phyloP scores from a whole-genome alignment of 2,113 vertebrate genomes.

The Rhombomys opimus region DNA sequence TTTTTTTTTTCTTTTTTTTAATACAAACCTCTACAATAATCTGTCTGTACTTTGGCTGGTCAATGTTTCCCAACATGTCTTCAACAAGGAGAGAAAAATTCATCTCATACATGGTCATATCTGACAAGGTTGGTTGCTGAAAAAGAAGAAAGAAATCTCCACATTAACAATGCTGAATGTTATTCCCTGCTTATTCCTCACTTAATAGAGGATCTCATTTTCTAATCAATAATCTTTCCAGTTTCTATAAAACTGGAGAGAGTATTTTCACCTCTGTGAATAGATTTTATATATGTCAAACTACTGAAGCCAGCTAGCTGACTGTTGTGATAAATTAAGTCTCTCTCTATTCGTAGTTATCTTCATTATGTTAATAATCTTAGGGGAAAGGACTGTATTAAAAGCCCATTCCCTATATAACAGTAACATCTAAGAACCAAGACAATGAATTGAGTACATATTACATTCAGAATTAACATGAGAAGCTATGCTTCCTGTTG shows the following conservation, averaged over 20 bases:
- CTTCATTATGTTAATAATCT: constrained; percentile 16
- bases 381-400: constrained; percentile 17
- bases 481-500: neutral
- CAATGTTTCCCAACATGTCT: constrained; percentile 95
- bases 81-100: constrained; percentile 99
- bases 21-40: constrained; percentile 95
- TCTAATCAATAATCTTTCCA: constrained; percentile 47
- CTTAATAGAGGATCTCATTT: constrained; percentile 20
- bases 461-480: constrained; percentile 8
- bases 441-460: neutral
- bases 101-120: constrained; percentile 99
- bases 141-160: constrained; percentile 62
- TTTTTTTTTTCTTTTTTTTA: neutral
- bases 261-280: neutral
- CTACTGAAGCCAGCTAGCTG: constrained; percentile 22
- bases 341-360: constrained; percentile 22
- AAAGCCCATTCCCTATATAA: constrained; percentile 49
- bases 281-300: constrained; percentile 37
- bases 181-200: neutral
- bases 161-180: constrained; percentile 37
- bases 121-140: constrained; percentile 98
- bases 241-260: constrained; percentile 50
- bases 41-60: constrained; percentile 96
- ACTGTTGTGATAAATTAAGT: constrained; percentile 18
- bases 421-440: neutral